Evolutionary conservation across 2,797 vertebrate species (phyloP).

Genomic region (Premnoplex brunnescens): DNA sequence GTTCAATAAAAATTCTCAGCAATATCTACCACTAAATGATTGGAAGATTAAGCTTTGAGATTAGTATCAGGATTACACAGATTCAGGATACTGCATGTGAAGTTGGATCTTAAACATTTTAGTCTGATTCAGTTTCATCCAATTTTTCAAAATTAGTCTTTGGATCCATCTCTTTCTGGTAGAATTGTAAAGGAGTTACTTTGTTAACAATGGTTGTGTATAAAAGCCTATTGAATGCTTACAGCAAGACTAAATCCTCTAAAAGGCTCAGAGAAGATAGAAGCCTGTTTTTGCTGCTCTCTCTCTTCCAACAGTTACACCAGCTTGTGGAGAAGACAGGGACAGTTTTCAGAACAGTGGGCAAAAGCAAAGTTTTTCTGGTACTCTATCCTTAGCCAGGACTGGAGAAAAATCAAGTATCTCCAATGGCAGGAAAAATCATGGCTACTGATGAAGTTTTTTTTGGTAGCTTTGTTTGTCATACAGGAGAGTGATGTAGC

Average conservation of each 20-base stretch:
- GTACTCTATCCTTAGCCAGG: background rate
- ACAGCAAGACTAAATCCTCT: background rate
- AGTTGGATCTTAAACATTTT: background rate
- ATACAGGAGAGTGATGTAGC: background rate
- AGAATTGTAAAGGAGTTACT: background rate
- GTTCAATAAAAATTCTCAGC: background rate
- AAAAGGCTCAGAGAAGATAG: background rate
- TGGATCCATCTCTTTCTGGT: background rate
- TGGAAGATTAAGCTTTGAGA: background rate
- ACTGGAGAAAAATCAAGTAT: fast-evolving
- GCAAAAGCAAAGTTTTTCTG: background rate
- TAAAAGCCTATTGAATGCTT: background rate
- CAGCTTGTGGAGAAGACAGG: background rate
- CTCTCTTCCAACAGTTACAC: background rate
- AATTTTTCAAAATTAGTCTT: background rate
- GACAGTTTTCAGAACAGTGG: background rate
- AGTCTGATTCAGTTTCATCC: background rate
- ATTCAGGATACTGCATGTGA: background rate
- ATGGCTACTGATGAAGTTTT: background rate
- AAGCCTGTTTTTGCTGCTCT: background rate
- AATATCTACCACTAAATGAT: background rate
- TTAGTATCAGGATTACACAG: background rate
- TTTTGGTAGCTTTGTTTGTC: background rate
- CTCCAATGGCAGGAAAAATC: background rate
- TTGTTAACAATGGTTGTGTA: background rate